A percentile compares a stretch with the other conserved stretches of the same genome.
Conservation (phyloP, 1,140 invertebrate genomes). For the Paramacrobiotus metropolitanus region DNA sequence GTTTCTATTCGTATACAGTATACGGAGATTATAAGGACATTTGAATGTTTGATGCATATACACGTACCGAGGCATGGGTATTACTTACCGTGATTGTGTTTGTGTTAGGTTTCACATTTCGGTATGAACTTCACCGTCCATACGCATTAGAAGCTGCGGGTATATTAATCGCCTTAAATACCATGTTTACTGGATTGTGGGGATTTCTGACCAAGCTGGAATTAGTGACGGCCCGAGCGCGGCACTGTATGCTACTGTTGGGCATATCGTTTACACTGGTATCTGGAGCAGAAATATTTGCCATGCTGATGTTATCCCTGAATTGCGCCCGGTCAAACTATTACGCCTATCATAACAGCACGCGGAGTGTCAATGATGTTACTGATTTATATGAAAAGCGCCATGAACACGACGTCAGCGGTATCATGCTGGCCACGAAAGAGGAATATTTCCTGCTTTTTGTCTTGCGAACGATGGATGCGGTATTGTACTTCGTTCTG, state of each 20-base stretch:
- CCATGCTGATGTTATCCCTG: neutral
- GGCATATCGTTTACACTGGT: neutral
- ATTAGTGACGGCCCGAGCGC: neutral
- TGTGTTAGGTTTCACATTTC: too few relatives aligned
- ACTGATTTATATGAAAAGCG: too few relatives aligned
- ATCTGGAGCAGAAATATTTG: neutral
- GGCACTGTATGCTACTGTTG: neutral
- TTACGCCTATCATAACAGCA: neutral
- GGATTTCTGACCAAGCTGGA: neutral
- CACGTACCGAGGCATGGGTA: too few relatives aligned
- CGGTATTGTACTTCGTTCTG: neutral
- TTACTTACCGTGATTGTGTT: too few relatives aligned
- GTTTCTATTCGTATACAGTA: too few relatives aligned
- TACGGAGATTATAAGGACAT: too few relatives aligned
- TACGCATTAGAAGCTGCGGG: too few relatives aligned
- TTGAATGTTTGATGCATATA: too few relatives aligned
- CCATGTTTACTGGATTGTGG: neutral
- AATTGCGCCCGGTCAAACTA: neutral
- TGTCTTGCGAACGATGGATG: neutral
- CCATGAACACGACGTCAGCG: too few relatives aligned
- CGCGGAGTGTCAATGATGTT: neutral
- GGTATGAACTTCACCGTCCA: too few relatives aligned
- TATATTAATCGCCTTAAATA: too few relatives aligned
- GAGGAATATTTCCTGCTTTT: neutral
- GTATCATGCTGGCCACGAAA: neutral